These are phyloP conservation scores for Panopea generosa DNA, from an alignment of 2,888 invertebrate species.

Conservation along the genomic window DNA sequence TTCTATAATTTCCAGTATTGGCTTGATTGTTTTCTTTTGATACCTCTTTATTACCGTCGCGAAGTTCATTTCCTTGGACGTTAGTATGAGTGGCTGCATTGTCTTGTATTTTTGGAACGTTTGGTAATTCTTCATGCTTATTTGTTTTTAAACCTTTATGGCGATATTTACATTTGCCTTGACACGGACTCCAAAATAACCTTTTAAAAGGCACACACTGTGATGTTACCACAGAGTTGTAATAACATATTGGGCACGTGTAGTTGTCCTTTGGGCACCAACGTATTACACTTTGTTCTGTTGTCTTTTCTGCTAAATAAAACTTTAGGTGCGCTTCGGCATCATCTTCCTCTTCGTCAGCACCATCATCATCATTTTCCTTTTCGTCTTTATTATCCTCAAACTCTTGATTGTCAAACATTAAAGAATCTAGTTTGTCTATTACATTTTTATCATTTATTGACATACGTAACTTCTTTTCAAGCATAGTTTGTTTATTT, in stretches of 20 bases:
- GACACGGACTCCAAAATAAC: conserved; percentile 34
- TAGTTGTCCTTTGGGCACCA: conserved; percentile 43
- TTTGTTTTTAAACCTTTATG: neutral
- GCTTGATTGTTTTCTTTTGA: too few relatives aligned
- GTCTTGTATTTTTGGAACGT: too few relatives aligned
- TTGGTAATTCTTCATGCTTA: too few relatives aligned
- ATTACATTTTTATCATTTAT: conserved; percentile 10
- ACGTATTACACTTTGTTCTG: conserved; percentile 14
- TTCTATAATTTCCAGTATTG: too few relatives aligned
- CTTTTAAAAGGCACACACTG: conserved; percentile 40
- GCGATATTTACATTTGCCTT: neutral
- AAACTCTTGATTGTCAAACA: conserved; percentile 13
- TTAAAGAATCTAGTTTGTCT: conserved; percentile 12
- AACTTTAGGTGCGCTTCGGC: conserved; percentile 18
- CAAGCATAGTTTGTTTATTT: neutral
- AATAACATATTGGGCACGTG: conserved; percentile 39
- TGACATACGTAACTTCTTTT: neutral
- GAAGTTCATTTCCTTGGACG: neutral
- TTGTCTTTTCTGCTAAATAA: conserved; percentile 12
- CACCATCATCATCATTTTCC: conserved; percentile 4
- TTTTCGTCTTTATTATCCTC: neutral
- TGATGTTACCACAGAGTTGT: conserved; percentile 20
- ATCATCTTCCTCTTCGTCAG: conserved; percentile 5
- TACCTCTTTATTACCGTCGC: neutral
- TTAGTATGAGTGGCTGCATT: neutral